Conservation (phyloP, 92 coral and sea anemone species). For the Parazoanthus swiftii region DNA sequence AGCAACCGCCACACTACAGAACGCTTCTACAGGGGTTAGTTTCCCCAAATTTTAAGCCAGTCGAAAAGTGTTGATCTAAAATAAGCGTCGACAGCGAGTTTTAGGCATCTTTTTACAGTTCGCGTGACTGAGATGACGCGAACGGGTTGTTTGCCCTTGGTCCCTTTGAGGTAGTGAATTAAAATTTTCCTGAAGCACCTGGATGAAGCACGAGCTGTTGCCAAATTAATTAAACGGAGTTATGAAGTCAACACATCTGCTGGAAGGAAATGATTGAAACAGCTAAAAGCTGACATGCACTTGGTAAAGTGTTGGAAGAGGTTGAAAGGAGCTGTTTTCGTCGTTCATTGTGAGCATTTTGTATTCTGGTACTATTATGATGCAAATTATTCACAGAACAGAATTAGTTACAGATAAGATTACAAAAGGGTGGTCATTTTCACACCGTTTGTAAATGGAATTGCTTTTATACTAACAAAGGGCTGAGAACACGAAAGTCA, state of each 20-base stretch:
- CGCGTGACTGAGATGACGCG: no score
- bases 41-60: no score
- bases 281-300: background rate
- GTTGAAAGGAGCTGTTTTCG: no score
- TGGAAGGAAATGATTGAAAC: background rate
- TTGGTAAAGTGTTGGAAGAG: background rate
- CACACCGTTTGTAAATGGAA: background rate
- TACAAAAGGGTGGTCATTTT: background rate
- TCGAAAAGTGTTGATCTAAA: background rate
- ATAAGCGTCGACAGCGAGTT: background rate
- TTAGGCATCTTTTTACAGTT: background rate
- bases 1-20: background rate
- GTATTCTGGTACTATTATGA: no score
- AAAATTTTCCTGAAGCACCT: no score
- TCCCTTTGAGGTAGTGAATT: background rate
- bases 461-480: no score
- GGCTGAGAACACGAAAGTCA: no score
- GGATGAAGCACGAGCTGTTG: no score
- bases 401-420: no score
- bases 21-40: background rate
- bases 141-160: no score
- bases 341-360: background rate
- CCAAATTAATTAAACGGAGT: background rate
- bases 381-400: background rate
- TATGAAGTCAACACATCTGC: background rate